Conservation (phyloP, 2,797 vertebrate genomes). For the Benthosema pterotum region DNA sequence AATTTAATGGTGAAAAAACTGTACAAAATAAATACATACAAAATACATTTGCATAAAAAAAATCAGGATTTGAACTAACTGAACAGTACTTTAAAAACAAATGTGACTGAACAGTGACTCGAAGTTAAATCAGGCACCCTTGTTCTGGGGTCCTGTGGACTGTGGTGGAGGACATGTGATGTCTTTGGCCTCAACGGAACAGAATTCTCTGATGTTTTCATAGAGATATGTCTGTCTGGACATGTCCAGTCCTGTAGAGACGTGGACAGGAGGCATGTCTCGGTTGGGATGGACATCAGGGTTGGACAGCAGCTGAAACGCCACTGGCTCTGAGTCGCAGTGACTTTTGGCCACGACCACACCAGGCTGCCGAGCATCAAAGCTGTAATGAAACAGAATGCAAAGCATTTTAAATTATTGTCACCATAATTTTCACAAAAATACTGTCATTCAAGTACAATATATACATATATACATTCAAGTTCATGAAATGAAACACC, state of each 20-base stretch:
- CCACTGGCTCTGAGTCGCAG: not conserved
- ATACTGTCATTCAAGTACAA: too few species aligned
- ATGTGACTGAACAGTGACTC: too few species aligned
- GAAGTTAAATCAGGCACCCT: too few species aligned
- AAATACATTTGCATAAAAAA: too few species aligned
- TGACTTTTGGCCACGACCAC: not conserved
- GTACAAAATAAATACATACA: too few species aligned
- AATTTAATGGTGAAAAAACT: too few species aligned
- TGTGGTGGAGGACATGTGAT: too few species aligned
- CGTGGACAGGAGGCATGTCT: not conserved
- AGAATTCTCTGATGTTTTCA: not conserved
- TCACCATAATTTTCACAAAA: not conserved
- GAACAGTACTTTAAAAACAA: too few species aligned
- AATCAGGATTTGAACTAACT: too few species aligned
- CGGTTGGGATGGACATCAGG: not conserved
- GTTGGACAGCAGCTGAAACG: slow-evolving; percentile 1
- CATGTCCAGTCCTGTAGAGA: not conserved
- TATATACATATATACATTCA: too few species aligned
- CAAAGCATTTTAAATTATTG: slow-evolving; percentile 4
- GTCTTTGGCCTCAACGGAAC: not conserved
- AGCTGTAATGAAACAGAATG: not conserved
- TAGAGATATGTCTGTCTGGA: not conserved
- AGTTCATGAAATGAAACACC: slow-evolving; percentile 3
- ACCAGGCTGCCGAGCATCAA: not conserved
- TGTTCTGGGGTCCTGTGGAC: too few species aligned